Percentiles rank a stretch among this genome's conserved stretches.
Evolutionary conservation across 2,888 invertebrate genomes (phyloP).

Genomic region (Mechanitis messenoides): DNA sequence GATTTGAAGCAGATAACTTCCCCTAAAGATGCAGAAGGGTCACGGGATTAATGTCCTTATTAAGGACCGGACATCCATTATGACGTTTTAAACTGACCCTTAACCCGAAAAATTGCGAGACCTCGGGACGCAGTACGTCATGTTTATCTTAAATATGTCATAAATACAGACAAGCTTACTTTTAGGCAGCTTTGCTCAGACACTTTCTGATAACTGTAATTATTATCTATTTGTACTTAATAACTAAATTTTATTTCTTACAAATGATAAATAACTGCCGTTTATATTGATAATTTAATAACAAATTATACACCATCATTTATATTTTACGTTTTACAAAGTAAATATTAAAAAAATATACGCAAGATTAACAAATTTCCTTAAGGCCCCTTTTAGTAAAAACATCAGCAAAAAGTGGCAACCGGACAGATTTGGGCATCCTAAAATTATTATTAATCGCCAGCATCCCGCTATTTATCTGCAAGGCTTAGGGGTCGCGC

Average conservation of each 20-base stretch:
- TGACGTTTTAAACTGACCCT: conserved; percentile 41
- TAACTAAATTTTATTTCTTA: too few relatives aligned
- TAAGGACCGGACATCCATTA: conserved; percentile 37
- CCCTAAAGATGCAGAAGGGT: conserved; percentile 33
- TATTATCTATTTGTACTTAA: background rate
- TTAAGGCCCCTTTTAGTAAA: conserved; percentile 45
- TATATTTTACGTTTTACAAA: conserved; percentile 1
- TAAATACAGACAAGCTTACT: conserved; percentile 4
- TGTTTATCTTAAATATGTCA: conserved; percentile 18
- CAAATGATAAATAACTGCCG: background rate
- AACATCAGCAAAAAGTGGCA: conserved; percentile 43
- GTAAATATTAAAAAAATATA: conserved; percentile 11
- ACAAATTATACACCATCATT: background rate
- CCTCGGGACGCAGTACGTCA: conserved; percentile 17
- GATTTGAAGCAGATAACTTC: conserved; percentile 30
- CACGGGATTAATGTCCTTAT: conserved; percentile 39
- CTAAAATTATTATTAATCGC: conserved; percentile 71
- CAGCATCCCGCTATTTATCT: conserved; percentile 67
- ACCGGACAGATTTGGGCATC: conserved; percentile 53
- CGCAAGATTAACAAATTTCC: conserved; percentile 47
- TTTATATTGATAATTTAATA: conserved; percentile 5
- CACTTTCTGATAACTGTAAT: conserved; percentile 4
- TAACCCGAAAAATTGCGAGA: conserved; percentile 34
- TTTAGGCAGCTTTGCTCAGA: background rate
- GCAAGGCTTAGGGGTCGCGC: conserved; percentile 50